Evolutionary conservation across 2,797 vertebrate species (phyloP).

Genomic region (Cyprinella venusta): DNA sequence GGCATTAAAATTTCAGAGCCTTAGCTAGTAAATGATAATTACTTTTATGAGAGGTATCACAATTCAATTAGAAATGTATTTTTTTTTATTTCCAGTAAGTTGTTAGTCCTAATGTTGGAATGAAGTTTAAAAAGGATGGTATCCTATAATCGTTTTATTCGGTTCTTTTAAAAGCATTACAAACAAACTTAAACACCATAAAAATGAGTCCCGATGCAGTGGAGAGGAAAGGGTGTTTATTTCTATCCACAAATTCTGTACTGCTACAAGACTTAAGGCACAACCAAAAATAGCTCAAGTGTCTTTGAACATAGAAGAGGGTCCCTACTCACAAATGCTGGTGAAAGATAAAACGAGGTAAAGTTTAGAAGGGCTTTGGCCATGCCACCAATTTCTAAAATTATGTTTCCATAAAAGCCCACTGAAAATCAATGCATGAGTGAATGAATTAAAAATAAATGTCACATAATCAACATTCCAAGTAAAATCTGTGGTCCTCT

Average conservation of each 20-base stretch:
- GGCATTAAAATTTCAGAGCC: not conserved
- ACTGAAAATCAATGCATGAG: not conserved
- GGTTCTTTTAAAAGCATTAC: not conserved
- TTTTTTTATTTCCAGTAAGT: not conserved
- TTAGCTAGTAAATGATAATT: not conserved
- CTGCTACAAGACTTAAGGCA: slow-evolving; percentile 56
- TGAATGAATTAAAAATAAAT: not conserved
- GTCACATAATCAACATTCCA: not conserved
- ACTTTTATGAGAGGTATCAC: not conserved
- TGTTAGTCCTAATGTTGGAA: not conserved
- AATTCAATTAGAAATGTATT: not conserved
- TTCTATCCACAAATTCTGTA: slow-evolving; percentile 32
- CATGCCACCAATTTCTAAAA: not conserved
- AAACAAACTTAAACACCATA: not conserved
- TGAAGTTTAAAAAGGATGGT: not conserved
- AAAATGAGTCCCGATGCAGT: not conserved
- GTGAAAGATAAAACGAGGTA: slow-evolving; percentile 30
- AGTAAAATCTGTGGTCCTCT: slow-evolving; percentile 19
- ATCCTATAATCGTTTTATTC: not conserved
- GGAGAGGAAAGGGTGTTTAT: slow-evolving; percentile 23
- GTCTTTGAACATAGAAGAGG: slow-evolving; percentile 26
- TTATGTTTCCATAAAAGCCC: not conserved
- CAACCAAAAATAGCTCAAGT: slow-evolving; percentile 52
- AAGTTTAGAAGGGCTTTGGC: not conserved
- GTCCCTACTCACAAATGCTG: slow-evolving; percentile 43